These are phyloP conservation scores for Lateolabrax maculatus DNA, from an alignment of 2,797 vertebrate species.

Conservation along the genomic window DNA sequence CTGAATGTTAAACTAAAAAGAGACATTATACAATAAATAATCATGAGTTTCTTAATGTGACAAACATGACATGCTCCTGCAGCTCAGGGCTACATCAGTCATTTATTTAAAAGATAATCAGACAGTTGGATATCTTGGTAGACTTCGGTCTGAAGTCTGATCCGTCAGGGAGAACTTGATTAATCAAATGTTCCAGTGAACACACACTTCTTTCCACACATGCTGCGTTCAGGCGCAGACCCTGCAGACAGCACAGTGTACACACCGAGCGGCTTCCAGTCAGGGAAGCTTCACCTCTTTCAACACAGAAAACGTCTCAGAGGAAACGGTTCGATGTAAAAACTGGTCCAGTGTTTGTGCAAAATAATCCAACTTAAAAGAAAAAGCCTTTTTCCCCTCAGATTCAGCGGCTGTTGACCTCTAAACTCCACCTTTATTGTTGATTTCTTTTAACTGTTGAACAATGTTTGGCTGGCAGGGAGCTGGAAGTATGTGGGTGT, in stretches of 20 bases:
- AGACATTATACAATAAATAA: too few relatives aligned
- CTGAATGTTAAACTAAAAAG: too few relatives aligned
- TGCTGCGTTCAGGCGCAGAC: too few relatives aligned
- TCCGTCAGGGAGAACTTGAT: neutral
- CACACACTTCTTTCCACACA: neutral
- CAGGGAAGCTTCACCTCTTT: constrained; percentile 1
- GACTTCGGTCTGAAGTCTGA: neutral
- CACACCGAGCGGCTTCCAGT: neutral
- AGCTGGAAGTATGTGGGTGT: neutral
- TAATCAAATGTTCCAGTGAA: neutral
- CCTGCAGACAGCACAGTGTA: too few relatives aligned
- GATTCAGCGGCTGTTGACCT: neutral
- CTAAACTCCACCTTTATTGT: constrained; percentile 21
- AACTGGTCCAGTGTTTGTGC: neutral
- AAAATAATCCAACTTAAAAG: too few relatives aligned
- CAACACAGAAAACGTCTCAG: neutral
- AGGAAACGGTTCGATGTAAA: neutral
- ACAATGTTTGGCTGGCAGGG: constrained; percentile 11
- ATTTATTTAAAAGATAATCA: neutral
- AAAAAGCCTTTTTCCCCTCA: too few relatives aligned
- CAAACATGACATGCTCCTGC: neutral
- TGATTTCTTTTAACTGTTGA: neutral
- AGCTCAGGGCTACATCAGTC: neutral
- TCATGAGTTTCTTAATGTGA: neutral
- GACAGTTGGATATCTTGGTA: neutral